Evolutionary conservation across 2,888 invertebrate genomes (phyloP), one percentile per base, ranked within the genome.

Genomic region (Drosophila fungiperda): DNA sequence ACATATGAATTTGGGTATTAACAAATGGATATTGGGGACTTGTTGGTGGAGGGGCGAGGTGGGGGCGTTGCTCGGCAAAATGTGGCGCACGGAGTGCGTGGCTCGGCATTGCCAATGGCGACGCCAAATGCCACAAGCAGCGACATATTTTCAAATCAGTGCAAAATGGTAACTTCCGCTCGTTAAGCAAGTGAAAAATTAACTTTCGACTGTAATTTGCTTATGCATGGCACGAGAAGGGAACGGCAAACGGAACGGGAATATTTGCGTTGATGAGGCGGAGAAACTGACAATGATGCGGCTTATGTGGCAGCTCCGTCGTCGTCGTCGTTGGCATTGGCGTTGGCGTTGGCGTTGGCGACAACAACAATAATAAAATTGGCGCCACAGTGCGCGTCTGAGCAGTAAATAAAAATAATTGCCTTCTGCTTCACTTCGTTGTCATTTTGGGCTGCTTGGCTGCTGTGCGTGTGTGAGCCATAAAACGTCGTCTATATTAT

Each of bases 121-220:
- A 79, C 84, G 84, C 70, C 76, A 89, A 89, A 81, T 87, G 87
- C 84, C 87, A 76, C 89, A 86, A 87, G 82, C 80, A 79, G 88
- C 83, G 90, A 90, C 90, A 90, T 91, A 86, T 91, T 91, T 91
- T 87, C 89, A 91, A 91, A 92, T 92, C 91, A 90, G 87, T 83
- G 87, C 91, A 89, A 91, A 91, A 90, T 89, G 91, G 83, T 86
- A 90, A 90, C 91, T 92, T 92, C 92, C 92, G 92, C 91, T 90
- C 91, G 91, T 92, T 92, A 90, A 91, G 89, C 91, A 91, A 89
- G 89, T 92, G 91, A 91, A 91, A 91, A 92, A 92, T 92, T 91
- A 91, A 91, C 92, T 91, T 84, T 82, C 85, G 81, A 73, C 85
- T 79, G 86, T 84, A 87, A 87, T 87, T 87, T 87, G 89, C 85